Conservation (phyloP, 64 coral and sea anemone species). For the Montipora sp. region DNA sequence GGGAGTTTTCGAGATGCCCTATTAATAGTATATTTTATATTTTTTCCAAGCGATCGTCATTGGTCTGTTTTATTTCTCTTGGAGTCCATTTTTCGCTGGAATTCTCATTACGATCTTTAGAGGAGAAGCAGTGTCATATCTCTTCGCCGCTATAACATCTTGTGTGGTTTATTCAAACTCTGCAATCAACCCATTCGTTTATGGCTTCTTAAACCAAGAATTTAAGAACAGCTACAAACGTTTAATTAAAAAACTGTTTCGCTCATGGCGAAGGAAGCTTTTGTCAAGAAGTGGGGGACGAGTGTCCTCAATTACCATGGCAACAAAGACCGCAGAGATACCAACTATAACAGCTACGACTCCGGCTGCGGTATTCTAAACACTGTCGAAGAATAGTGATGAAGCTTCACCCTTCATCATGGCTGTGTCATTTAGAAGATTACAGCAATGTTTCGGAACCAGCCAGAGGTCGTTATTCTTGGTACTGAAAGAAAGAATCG, state of each 20-base stretch:
- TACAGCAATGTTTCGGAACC: no score
- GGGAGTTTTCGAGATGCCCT: no score
- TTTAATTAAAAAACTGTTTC: constrained; percentile 20
- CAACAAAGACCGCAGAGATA: background rate
- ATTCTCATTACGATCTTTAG: constrained; percentile 56
- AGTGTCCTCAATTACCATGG: background rate
- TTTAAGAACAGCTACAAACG: constrained; percentile 45
- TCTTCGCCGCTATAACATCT: constrained; percentile 18
- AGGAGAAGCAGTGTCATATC: constrained; percentile 30
- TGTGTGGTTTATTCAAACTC: constrained; percentile 57
- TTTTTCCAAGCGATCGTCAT: constrained; percentile 53
- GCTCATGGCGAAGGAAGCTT: background rate
- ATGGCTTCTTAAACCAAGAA: constrained; percentile 64
- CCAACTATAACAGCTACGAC: background rate
- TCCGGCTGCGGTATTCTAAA: background rate
- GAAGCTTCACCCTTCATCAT: background rate
- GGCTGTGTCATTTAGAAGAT: no score
- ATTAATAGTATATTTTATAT: background rate
- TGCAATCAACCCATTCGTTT: constrained; percentile 71
- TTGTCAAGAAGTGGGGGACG: background rate
- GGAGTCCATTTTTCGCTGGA: constrained; percentile 58
- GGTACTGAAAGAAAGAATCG: no score
- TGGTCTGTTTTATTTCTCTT: constrained; percentile 71
- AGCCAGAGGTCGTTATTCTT: no score
- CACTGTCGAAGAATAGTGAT: background rate